These are phyloP conservation scores for Athetis lepigone DNA, from an alignment of 2,888 invertebrate genomes.

Conservation along the genomic window DNA sequence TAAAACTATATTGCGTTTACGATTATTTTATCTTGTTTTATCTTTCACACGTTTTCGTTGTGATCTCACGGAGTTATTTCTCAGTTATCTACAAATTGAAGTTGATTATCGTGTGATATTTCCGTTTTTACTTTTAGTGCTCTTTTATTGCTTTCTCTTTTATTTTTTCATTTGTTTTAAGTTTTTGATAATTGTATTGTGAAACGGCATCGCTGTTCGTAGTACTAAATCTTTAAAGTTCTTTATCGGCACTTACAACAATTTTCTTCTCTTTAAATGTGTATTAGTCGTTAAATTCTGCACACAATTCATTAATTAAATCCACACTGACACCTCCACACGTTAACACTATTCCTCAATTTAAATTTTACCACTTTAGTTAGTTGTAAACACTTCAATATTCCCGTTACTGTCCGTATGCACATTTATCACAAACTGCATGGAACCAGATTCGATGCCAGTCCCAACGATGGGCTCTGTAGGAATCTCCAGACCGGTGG, in stretches of 20 bases:
- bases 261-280: too few species aligned
- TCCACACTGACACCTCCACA: not conserved
- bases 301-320: not conserved
- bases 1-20: conserved; percentile 18
- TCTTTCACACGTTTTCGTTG: conserved; percentile 40
- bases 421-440: conserved; percentile 85
- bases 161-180: not conserved
- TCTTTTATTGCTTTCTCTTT: conserved; percentile 7
- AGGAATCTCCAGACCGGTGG: conserved; percentile 84
- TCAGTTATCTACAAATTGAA: conserved; percentile 41
- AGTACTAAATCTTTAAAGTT: not conserved
- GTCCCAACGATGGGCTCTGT: conserved; percentile 77
- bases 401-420: conserved; percentile 85
- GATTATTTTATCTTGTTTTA: conserved; percentile 35
- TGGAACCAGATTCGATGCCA: conserved; percentile 77
- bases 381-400: conserved; percentile 84
- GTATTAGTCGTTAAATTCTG: not conserved
- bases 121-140: conserved; percentile 1
- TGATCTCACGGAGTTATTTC: conserved; percentile 33
- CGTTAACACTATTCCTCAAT: not conserved
- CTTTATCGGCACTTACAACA: too few species aligned
- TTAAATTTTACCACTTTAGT: conserved; percentile 32
- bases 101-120: conserved; percentile 21
- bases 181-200: not conserved
- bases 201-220: not conserved